phyloP scores from a whole-genome alignment of 2,888 invertebrate genomes.

The Cephus nigrinus region DNA sequence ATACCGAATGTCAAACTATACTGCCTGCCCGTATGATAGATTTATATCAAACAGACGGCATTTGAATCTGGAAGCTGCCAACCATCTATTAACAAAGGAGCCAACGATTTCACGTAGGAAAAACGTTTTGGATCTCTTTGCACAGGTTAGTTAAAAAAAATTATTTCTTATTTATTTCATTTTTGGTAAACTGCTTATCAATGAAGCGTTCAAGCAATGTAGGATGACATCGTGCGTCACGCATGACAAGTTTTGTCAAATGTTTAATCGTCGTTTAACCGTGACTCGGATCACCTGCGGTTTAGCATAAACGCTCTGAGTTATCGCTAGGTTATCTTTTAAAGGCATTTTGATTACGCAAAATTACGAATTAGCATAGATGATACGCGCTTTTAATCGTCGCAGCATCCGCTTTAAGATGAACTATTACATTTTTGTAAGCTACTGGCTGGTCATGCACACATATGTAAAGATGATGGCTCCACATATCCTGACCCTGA shows the following conservation, averaged over 20 bases:
- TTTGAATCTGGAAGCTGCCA: slow-evolving; percentile 39
- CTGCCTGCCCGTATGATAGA: slow-evolving; percentile 35
- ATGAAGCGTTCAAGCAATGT: no score
- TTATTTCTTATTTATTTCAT: neutral
- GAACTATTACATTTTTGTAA: no score
- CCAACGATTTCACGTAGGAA: neutral
- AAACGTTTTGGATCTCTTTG: neutral
- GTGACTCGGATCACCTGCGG: neutral
- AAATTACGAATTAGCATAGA: slow-evolving; percentile 25
- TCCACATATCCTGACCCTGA: no score
- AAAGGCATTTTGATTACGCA: neutral
- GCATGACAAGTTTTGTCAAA: no score
- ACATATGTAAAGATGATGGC: no score
- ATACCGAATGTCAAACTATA: slow-evolving; percentile 2
- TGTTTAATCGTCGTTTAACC: neutral
- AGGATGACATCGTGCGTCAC: no score
- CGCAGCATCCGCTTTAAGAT: neutral
- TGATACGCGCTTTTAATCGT: slow-evolving; percentile 20
- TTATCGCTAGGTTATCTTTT: neutral
- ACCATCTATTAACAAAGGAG: slow-evolving; percentile 31
- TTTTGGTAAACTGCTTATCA: no score
- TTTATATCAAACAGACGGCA: slow-evolving; percentile 44
- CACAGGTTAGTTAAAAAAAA: neutral
- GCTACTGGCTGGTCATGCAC: no score
- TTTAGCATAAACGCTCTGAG: neutral